phyloP scores from a whole-genome alignment of 2,797 vertebrate genomes.

The Typhlichthys subterraneus region DNA sequence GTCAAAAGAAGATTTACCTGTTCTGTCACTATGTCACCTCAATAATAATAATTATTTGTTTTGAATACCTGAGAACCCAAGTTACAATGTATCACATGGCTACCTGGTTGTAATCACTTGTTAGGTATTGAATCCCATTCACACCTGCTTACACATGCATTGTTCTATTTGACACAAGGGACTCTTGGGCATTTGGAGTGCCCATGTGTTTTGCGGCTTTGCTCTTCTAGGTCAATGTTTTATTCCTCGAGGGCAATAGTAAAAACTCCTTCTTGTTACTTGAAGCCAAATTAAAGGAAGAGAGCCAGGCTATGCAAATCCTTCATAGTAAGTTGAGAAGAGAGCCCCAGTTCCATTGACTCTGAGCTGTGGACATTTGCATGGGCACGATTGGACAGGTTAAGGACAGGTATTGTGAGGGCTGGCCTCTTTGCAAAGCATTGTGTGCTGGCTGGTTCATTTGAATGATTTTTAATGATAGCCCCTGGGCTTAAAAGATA shows the following conservation, averaged over 20 bases:
- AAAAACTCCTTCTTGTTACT: constrained; percentile 68
- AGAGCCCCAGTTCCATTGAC: constrained; percentile 63
- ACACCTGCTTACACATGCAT: constrained; percentile 44
- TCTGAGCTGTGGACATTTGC: constrained; percentile 67
- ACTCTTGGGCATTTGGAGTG: background rate
- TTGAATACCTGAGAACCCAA: too few species aligned
- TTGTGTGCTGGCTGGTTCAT: constrained; percentile 70
- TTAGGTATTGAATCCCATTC: constrained; percentile 20
- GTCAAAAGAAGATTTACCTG: too few species aligned
- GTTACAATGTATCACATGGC: constrained; percentile 23
- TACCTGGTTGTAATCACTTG: constrained; percentile 29
- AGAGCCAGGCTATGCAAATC: constrained; percentile 71
- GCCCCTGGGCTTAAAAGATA: constrained; percentile 42
- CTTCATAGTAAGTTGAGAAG: constrained; percentile 44
- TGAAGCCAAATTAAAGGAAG: constrained; percentile 70
- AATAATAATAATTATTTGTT: too few species aligned
- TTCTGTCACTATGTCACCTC: too few species aligned
- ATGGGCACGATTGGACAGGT: constrained; percentile 74
- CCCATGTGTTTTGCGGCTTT: background rate
- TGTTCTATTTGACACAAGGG: constrained; percentile 35
- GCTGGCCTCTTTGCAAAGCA: constrained; percentile 72
- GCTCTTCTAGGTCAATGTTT: background rate
- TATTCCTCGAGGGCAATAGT: constrained; percentile 62
- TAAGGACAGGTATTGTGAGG: constrained; percentile 61
- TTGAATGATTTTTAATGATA: constrained; percentile 75